Conservation (phyloP, 2,113 vertebrate species). For the Thalassarche chlororhynchos region DNA sequence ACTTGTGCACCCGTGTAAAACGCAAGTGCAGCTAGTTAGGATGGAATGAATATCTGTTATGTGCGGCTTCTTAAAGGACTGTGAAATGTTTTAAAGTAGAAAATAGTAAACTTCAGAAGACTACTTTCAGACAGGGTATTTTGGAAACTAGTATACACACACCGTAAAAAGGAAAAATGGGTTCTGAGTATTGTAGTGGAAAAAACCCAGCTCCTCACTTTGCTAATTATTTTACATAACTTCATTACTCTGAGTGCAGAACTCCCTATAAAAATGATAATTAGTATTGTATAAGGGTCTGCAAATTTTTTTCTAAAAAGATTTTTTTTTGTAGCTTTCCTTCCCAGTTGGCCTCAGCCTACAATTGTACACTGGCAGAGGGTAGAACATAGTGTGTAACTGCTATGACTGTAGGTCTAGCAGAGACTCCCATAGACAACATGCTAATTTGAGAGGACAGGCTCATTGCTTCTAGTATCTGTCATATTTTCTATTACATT, state of each 20-base stretch:
- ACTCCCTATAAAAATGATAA: not conserved
- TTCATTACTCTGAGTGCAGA: not conserved
- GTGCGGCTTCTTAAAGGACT: not conserved
- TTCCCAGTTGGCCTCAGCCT: not conserved
- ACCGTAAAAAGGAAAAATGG: fast-evolving
- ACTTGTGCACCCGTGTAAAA: not conserved
- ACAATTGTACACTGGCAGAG: not conserved
- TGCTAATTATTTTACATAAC: not conserved
- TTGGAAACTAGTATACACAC: not conserved
- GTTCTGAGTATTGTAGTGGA: not conserved
- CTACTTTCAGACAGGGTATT: not conserved
- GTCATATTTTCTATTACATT: not conserved
- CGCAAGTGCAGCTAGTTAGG: not conserved
- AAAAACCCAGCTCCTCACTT: not conserved
- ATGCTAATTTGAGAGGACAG: not conserved
- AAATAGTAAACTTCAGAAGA: not conserved
- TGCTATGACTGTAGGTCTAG: not conserved
- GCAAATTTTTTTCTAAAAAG: not conserved
- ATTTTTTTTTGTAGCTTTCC: not conserved
- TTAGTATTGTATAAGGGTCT: not conserved
- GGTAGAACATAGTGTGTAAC: not conserved
- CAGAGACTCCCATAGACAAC: not conserved
- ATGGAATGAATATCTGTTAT: not conserved
- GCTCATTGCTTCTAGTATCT: not conserved
- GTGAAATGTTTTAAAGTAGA: not conserved